phyloP scores from a whole-genome alignment of 2,113 vertebrate genomes.

The Myotis yumanensis region DNA sequence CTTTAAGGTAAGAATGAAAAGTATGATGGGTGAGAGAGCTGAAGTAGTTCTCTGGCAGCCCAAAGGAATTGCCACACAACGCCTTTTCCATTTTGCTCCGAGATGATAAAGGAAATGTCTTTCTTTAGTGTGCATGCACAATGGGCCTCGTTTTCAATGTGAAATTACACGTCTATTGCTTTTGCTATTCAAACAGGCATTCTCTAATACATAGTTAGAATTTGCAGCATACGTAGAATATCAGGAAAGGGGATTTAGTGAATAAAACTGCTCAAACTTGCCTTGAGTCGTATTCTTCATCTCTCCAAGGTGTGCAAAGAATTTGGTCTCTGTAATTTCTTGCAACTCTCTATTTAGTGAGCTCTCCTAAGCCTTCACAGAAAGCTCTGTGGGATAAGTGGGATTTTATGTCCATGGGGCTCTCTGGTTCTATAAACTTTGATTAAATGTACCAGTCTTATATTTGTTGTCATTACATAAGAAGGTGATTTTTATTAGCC shows the following conservation, averaged over 20 bases:
- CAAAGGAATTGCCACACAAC: not conserved
- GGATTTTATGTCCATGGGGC: not conserved
- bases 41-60: not conserved
- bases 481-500: slow-evolving; percentile 34
- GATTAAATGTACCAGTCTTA: not conserved
- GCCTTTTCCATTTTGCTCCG: not conserved
- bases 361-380: not conserved
- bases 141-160: not conserved
- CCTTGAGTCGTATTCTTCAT: not conserved
- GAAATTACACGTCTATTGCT: not conserved
- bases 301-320: not conserved
- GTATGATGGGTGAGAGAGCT: not conserved
- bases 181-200: slow-evolving; percentile 26
- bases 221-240: not conserved
- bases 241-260: not conserved
- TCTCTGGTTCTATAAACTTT: not conserved
- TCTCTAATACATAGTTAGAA: not conserved
- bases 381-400: not conserved
- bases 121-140: not conserved
- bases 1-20: slow-evolving; percentile 85
- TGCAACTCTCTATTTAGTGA: not conserved
- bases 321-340: not conserved
- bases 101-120: not conserved
- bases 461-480: slow-evolving; percentile 14
- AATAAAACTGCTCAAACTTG: not conserved